These are phyloP conservation scores for Anthoscopus minutus DNA, from an alignment of 2,113 vertebrate genomes.

Conservation along the genomic window DNA sequence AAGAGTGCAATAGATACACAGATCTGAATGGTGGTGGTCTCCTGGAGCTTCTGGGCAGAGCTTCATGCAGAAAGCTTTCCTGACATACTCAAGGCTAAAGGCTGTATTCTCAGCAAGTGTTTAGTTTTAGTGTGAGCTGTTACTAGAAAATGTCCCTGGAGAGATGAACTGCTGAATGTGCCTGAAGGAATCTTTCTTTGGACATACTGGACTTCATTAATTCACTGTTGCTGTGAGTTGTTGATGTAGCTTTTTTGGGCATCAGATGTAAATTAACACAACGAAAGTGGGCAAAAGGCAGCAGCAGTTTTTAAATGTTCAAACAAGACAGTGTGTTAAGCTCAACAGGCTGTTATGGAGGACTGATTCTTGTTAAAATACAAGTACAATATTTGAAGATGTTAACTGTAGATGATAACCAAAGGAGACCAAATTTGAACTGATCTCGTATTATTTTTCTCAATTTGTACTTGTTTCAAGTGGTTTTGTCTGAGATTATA, in stretches of 20 bases:
- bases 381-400: slow-evolving; percentile 41
- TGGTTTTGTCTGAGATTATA: slow-evolving; percentile 61
- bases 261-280: not conserved
- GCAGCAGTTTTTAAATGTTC: not conserved
- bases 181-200: not conserved
- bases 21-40: not conserved
- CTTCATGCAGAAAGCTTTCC: not conserved
- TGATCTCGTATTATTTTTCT: slow-evolving; percentile 61
- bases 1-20: not conserved
- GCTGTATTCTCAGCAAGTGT: not conserved
- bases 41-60: not conserved
- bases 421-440: slow-evolving; percentile 60
- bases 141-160: not conserved
- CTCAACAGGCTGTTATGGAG: not conserved
- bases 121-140: not conserved
- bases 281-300: not conserved
- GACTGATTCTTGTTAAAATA: slow-evolving; percentile 34
- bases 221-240: not conserved
- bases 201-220: not conserved
- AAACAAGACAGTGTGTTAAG: not conserved
- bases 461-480: slow-evolving; percentile 61
- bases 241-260: not conserved
- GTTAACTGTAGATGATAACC: slow-evolving; percentile 52
- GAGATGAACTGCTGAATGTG: not conserved
- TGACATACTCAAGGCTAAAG: not conserved